These are phyloP conservation scores for Pionites leucogaster DNA, from an alignment of 2,113 vertebrate species.

Conservation along the genomic window DNA sequence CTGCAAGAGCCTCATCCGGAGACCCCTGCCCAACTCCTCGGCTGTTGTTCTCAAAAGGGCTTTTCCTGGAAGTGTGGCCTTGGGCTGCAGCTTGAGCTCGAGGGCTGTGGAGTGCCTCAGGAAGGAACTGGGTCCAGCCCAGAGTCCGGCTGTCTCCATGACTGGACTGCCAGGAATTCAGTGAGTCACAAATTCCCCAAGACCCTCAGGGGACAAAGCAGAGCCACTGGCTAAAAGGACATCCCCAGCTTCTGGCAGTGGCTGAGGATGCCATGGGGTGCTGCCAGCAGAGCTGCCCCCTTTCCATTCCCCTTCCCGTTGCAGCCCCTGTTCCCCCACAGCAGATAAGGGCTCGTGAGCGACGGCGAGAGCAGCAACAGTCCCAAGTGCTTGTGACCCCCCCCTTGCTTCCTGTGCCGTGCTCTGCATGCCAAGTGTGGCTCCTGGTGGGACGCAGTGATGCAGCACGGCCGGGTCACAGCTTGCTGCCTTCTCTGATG, in stretches of 20 bases:
- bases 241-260: background rate
- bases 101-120: background rate
- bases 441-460: background rate
- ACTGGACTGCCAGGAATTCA: constrained; percentile 12
- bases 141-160: constrained; percentile 21
- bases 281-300: background rate
- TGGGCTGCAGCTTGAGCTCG: background rate
- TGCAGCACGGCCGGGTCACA: background rate
- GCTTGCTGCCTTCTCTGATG: background rate
- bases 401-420: background rate
- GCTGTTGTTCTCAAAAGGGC: background rate
- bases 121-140: constrained; percentile 47
- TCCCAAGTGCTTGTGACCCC: background rate
- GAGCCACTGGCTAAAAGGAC: background rate
- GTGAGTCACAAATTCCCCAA: constrained; percentile 28
- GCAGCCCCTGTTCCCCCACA: background rate
- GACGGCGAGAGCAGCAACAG: rapidly evolving
- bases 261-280: background rate
- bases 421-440: background rate
- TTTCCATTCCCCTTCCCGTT: background rate
- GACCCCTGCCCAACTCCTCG: rapidly evolving
- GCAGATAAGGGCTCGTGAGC: background rate
- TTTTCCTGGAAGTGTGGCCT: background rate
- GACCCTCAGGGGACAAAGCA: constrained; percentile 22
- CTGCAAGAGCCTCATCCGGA: background rate